These are phyloP conservation scores for Semibalanus balanoides DNA, from an alignment of 1,140 invertebrate genomes.

Conservation along the genomic window DNA sequence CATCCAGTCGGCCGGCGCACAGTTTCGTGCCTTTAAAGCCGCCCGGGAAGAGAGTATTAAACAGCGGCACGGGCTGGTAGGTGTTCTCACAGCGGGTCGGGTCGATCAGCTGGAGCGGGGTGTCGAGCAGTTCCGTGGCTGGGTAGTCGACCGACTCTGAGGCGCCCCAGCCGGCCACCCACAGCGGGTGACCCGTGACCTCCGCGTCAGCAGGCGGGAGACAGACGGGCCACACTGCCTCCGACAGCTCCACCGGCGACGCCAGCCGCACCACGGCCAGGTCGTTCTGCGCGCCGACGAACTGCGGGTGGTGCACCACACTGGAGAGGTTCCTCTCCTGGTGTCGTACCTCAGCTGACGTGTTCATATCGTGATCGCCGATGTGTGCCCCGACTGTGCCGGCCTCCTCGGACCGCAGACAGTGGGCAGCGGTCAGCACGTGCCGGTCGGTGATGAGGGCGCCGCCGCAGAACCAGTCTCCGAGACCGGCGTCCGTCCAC, in stretches of 20 bases:
- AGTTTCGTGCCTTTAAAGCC: slow-evolving; percentile 12
- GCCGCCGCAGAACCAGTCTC: slow-evolving; percentile 57
- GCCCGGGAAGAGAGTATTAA: background rate
- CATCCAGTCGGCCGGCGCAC: background rate
- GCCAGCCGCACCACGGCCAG: slow-evolving; percentile 42
- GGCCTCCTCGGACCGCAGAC: slow-evolving; percentile 55
- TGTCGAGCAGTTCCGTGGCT: slow-evolving; percentile 40
- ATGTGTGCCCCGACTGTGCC: slow-evolving; percentile 69
- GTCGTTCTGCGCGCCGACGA: slow-evolving; percentile 37
- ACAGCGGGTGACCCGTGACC: slow-evolving; percentile 30
- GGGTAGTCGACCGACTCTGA: slow-evolving; percentile 34
- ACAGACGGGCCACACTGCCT: slow-evolving; percentile 45
- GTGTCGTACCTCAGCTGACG: slow-evolving; percentile 3
- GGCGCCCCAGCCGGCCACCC: slow-evolving; percentile 45
- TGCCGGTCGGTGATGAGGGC: slow-evolving; percentile 70
- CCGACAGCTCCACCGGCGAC: slow-evolving; percentile 35
- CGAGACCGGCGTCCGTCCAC: background rate
- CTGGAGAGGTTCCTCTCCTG: slow-evolving; percentile 11
- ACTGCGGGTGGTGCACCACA: slow-evolving; percentile 32
- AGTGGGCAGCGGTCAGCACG: slow-evolving; percentile 76
- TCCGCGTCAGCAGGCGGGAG: slow-evolving; percentile 37
- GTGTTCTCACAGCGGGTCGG: slow-evolving; percentile 32
- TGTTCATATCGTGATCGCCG: slow-evolving; percentile 40
- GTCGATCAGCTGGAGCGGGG: slow-evolving; percentile 38
- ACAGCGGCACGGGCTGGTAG: background rate